These are phyloP conservation scores for Agrotis puta DNA, from an alignment of 2,888 invertebrate species.

Conservation along the genomic window DNA sequence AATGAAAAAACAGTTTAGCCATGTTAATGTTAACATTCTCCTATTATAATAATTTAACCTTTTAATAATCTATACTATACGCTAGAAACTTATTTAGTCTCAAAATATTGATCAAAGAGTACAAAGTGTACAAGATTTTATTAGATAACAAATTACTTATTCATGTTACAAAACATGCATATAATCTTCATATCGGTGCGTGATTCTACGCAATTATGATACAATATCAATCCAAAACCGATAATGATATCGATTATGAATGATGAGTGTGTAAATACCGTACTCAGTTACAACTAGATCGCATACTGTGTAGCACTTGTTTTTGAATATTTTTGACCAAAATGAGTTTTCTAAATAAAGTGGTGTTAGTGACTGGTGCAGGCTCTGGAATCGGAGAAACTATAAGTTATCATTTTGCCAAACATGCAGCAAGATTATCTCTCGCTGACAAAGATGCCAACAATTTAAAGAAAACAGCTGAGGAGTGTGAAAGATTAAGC, in stretches of 20 bases:
- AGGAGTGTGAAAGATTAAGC: slow-evolving; percentile 66
- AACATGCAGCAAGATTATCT: slow-evolving; percentile 71
- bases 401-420: slow-evolving; percentile 72
- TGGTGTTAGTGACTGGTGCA: slow-evolving; percentile 74
- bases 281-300: slow-evolving; percentile 23
- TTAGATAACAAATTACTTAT: slow-evolving; percentile 11
- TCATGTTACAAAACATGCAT: neutral
- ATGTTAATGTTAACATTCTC: neutral
- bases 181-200: slow-evolving; percentile 2
- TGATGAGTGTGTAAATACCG: slow-evolving; percentile 8
- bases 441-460: slow-evolving; percentile 69
- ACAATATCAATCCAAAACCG: slow-evolving; percentile 26
- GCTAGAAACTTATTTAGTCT: neutral
- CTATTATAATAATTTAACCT: neutral
- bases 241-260: slow-evolving; percentile 41
- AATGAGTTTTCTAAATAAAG: slow-evolving; percentile 75
- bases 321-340: slow-evolving; percentile 10
- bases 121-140: neutral
- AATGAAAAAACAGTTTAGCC: neutral
- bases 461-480: slow-evolving; percentile 65
- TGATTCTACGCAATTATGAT: neutral
- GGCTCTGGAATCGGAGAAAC: slow-evolving; percentile 75
- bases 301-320: slow-evolving; percentile 14
- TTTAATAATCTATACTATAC: neutral
- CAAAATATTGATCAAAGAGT: neutral